These are phyloP conservation scores for Leguminivora glycinivorella DNA, from an alignment of 1,140 invertebrate genomes.

Conservation along the genomic window DNA sequence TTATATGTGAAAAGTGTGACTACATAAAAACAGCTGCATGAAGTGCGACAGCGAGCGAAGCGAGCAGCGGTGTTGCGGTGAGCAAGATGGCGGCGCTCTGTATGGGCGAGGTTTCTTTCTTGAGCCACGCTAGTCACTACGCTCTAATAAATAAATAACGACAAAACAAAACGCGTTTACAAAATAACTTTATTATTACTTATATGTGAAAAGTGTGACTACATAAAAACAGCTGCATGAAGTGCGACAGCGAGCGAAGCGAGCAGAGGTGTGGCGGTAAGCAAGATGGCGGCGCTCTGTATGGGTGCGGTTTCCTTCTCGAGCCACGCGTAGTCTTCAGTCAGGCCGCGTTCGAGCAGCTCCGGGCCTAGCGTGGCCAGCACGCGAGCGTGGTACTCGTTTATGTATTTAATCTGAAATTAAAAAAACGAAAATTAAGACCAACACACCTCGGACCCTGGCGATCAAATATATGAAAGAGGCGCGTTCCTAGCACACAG, in stretches of 20 bases:
- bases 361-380: slow-evolving; percentile 85
- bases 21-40: no score
- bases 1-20: no score
- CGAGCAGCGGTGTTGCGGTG: no score
- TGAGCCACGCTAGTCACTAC: background rate
- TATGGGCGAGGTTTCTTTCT: no score
- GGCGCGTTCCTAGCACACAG: no score
- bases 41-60: slow-evolving; percentile 36
- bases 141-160: background rate
- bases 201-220: no score
- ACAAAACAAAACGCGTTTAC: background rate
- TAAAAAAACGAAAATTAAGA: slow-evolving; percentile 5
- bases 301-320: slow-evolving; percentile 81
- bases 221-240: no score
- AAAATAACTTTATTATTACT: background rate
- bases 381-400: slow-evolving; percentile 88
- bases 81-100: no score
- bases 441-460: no score
- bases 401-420: slow-evolving; percentile 83
- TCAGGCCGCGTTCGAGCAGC: slow-evolving; percentile 81
- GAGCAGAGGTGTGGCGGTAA: slow-evolving; percentile 48
- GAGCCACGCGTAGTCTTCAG: slow-evolving; percentile 87
- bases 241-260: slow-evolving; percentile 36
- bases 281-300: slow-evolving; percentile 47
- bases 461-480: no score